A percentile compares a stretch with the other conserved stretches of the same genome.
Conservation (phyloP, 2,797 vertebrate species). For the Rallus crepitans region DNA sequence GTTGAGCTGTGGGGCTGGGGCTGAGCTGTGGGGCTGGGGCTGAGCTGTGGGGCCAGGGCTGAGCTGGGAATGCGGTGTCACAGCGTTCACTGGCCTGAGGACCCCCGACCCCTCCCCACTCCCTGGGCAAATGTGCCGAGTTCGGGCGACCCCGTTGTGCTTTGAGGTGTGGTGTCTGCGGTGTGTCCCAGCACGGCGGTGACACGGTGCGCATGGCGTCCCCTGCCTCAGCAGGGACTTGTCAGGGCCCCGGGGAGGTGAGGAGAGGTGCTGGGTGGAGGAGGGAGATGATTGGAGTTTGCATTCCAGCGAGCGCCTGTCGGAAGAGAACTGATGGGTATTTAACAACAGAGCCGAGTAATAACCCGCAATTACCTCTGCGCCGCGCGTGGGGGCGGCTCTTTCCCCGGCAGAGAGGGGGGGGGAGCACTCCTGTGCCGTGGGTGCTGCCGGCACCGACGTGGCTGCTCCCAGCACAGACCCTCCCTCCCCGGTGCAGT, state of each 20-base stretch:
- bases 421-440: not conserved
- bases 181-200: rapidly evolving
- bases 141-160: not conserved
- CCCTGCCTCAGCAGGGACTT: not conserved
- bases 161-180: not conserved
- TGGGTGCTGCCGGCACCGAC: rapidly evolving
- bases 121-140: rapidly evolving
- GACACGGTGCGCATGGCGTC: rapidly evolving
- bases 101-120: not conserved
- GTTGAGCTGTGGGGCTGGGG: too few relatives aligned
- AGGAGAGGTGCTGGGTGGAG: not conserved
- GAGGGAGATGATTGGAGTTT: not conserved
- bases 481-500: rapidly evolving
- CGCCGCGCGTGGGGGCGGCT: not conserved
- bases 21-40: too few relatives aligned
- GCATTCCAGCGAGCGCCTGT: not conserved
- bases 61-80: too few relatives aligned
- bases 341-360: not conserved
- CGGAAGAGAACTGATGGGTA: conserved; percentile 21
- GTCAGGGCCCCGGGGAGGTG: not conserved
- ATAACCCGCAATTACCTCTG: conserved; percentile 13
- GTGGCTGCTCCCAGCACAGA: not conserved
- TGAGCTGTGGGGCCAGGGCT: too few relatives aligned
- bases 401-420: not conserved
- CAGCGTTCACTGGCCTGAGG: too few relatives aligned